Base-by-base conservation (phyloP, 2,113 vertebrate species). In the Melospiza georgiana region DNA sequence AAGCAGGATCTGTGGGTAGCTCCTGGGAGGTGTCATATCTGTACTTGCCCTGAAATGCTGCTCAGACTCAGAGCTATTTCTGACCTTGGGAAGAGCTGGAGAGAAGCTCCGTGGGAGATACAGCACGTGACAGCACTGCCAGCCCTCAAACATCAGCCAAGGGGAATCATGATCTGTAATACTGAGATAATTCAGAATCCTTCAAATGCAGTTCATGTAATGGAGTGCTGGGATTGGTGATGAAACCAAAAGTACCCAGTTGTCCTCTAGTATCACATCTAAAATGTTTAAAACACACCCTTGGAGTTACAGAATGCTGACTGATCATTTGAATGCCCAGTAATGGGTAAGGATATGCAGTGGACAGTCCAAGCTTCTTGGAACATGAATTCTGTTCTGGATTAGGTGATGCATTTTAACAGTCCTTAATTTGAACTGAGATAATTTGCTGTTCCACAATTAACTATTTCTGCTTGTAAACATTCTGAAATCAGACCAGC, bases 1-100 rank as follows among this genome's bases (percentile, higher is more conserved):
- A 41, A 62, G 8, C 62, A 51, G 46, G n/a, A 77, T 58, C n/a
- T 69, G 0, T 1, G 1, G 2, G 9, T 58, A 61, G 48, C 49
- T 91, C 20, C 3, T 54, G 41, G 49, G 35, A 61, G 7, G 22
- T 44, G 9, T 74, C 21, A 0, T 52, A 52, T 51, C 76, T 84
- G 24, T 74, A 8, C 62, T 73, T 80, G 54, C 30, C 33, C 82
- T 88, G 75, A 69, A 80, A 18, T 35, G 63, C 67, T 92, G 33
- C 49, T 93, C 44, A 65, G 55, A 46, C 46, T 61, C 62, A 21
- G 17, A 82, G 62, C 62, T 85, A 3, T 24, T 85, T 94, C 90
- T 51, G 33, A 46, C 75, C 86, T 93, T 88, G 63, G 46, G n/a
- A 88, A 66, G 54, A 76, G 62, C 69, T 72, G 28, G n/a, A 58